phyloP scores from a whole-genome alignment of 2,113 vertebrate genomes.

The Apistogramma diplotaenia region DNA sequence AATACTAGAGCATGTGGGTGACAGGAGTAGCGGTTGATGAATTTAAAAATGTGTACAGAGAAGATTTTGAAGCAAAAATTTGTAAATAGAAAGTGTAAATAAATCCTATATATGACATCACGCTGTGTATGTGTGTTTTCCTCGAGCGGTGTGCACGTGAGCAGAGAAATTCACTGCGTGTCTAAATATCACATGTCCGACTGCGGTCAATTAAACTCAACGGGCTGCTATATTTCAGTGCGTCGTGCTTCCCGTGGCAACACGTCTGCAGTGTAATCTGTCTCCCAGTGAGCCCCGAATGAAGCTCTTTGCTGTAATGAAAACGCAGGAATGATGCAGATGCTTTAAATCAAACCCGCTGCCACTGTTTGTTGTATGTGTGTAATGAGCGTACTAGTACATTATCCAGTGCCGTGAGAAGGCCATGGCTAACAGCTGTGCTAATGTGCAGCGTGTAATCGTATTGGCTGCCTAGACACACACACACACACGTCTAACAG shows the following conservation, averaged over 20 bases:
- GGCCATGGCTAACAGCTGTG: neutral
- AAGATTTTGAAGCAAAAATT: slow-evolving; percentile 73
- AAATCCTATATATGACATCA: slow-evolving; percentile 78
- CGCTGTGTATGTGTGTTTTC: neutral
- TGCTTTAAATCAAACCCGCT: neutral
- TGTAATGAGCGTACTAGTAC: neutral
- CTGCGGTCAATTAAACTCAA: neutral
- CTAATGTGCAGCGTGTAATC: slow-evolving; percentile 16
- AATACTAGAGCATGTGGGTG: slow-evolving; percentile 55
- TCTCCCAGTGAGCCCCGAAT: neutral
- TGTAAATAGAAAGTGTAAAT: slow-evolving; percentile 86
- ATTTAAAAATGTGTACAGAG: slow-evolving; percentile 77
- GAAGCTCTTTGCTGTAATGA: neutral
- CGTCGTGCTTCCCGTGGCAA: neutral
- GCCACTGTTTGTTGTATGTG: neutral
- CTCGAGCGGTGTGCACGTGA: neutral
- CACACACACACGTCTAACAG: slow-evolving; percentile 4
- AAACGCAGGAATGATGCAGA: neutral
- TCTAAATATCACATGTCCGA: neutral
- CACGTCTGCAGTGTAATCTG: neutral
- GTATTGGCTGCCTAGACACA: slow-evolving; percentile 19
- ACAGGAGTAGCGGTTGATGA: slow-evolving; percentile 58
- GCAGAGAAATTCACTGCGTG: neutral
- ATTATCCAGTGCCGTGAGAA: neutral
- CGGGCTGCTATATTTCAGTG: neutral